A percentile compares a stretch with the other conserved stretches of the same genome.
Evolutionary conservation across 2,113 vertebrate genomes (phyloP).

Genomic region (cattle (Bos taurus)): ARS-UCD2.0 NC_037337.1:90992501-90993000

Average conservation of each 20-base stretch:
- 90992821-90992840: neutral
- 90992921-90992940: neutral
- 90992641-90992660: neutral
- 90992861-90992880: neutral
- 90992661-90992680: neutral
- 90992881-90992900: neutral
- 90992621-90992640: neutral
- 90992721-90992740: fast-evolving
- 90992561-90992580: neutral
- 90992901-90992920: neutral
- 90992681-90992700: neutral
- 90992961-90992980: neutral
- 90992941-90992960: neutral
- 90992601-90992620: neutral
- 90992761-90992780: neutral
- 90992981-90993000: neutral
- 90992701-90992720: neutral
- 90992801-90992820: neutral
- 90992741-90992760: neutral
- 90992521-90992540: neutral
- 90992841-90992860: neutral
- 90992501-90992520: neutral
- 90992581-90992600: neutral
- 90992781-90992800: neutral
- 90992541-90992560: neutral